A percentile compares a stretch with the other conserved stretches of the same genome.
Evolutionary conservation across 2,888 invertebrate genomes (phyloP).

Genomic region (Eudasyphora cyanicolor): DNA sequence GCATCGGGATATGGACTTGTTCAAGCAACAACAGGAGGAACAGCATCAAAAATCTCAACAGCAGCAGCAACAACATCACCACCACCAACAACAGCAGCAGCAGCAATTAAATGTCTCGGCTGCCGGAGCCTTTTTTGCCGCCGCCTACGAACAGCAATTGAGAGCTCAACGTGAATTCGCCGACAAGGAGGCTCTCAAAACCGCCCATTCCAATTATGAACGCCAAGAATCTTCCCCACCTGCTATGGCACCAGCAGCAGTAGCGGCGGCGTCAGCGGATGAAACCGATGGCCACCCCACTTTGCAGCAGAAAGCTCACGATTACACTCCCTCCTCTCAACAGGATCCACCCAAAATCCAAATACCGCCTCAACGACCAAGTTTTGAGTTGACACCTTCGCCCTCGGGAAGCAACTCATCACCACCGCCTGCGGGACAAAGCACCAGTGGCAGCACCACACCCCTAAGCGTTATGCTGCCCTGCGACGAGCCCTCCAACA

Average conservation of each 20-base stretch:
- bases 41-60: slow-evolving; percentile 76
- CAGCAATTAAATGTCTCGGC: slow-evolving; percentile 66
- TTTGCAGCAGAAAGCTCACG: slow-evolving; percentile 45
- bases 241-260: slow-evolving; percentile 61
- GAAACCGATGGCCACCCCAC: slow-evolving; percentile 26
- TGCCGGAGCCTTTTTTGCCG: slow-evolving; percentile 73
- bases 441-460: slow-evolving; percentile 31
- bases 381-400: slow-evolving; percentile 73
- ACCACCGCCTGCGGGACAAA: slow-evolving; percentile 67
- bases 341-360: slow-evolving; percentile 34
- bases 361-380: slow-evolving; percentile 54
- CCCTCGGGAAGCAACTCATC: slow-evolving; percentile 74
- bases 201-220: slow-evolving; percentile 67
- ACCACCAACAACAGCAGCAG: slow-evolving; percentile 75
- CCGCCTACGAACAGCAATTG: slow-evolving; percentile 73
- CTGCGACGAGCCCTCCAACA: slow-evolving; percentile 74
- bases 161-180: slow-evolving; percentile 67
- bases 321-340: slow-evolving; percentile 62
- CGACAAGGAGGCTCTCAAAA: slow-evolving; percentile 61
- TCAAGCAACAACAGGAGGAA: slow-evolving; percentile 75
- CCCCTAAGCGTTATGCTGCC: slow-evolving; percentile 35
- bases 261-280: slow-evolving; percentile 51
- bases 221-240: slow-evolving; percentile 64
- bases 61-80: slow-evolving; percentile 73
- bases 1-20: slow-evolving; percentile 75